These are phyloP conservation scores for Oenanthe oenanthe DNA, from an alignment of 2,113 vertebrate genomes.

Conservation along the genomic window DNA sequence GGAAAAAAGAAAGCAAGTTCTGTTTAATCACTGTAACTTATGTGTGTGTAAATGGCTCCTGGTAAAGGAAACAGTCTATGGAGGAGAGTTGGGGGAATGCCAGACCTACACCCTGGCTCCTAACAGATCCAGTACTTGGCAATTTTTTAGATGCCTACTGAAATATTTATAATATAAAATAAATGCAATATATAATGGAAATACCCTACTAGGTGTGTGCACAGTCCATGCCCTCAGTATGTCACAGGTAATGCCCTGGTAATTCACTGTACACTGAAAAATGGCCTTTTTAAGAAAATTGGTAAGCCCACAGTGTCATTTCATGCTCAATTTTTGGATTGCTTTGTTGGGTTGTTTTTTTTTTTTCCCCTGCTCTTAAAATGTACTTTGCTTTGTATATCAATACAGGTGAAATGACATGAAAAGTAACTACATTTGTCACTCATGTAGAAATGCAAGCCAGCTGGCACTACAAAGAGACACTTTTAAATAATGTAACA, in stretches of 20 bases:
- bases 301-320: fast-evolving
- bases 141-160: background rate
- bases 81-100: background rate
- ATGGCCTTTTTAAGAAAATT: background rate
- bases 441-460: background rate
- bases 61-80: background rate
- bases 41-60: background rate
- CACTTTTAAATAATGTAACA: background rate
- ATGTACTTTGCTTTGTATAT: background rate
- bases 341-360: too few species aligned
- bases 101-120: background rate
- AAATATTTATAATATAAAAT: background rate
- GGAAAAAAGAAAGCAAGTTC: background rate
- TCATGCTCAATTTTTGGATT: background rate
- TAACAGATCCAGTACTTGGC: background rate
- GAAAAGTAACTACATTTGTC: too few species aligned
- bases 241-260: background rate
- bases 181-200: background rate
- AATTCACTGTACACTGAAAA: background rate
- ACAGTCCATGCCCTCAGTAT: fast-evolving
- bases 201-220: fast-evolving
- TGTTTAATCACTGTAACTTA: background rate
- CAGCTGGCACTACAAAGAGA: fast-evolving
- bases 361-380: background rate
- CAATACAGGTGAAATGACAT: background rate